Evolutionary conservation across 2,113 vertebrate genomes (phyloP), one percentile per base, ranked within the genome.

Genomic region (Rhynchopsitta pachyrhyncha): DNA sequence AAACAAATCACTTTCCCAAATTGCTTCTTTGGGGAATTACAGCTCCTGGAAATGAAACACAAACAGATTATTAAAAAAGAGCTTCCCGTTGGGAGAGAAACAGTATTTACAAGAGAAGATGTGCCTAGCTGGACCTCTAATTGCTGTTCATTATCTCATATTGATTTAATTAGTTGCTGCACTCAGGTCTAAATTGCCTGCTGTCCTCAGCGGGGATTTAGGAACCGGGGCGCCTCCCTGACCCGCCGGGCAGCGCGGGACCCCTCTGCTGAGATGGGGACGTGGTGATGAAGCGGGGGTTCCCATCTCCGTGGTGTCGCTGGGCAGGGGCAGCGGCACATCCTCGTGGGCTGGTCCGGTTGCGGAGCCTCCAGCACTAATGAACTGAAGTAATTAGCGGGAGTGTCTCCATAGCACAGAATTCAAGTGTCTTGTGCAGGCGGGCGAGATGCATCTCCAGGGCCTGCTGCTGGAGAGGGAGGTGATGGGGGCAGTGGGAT

Each of bases 141-240:
- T 99, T 99, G 99, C 98, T 98, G 98, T 99, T 99, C 99, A 99
- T 99, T 99, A 99, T 99, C 99, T 99, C 98, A 98, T 99, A 99
- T 99, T 99, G 99, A 99, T 99, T 99, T 99, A 99, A 99, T 99
- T 99, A 99, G 98, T 98, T 98, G 98, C 98, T 98, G 98, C 97
- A 98, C 98, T 98, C 98, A 95, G 98, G 98, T 98, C 98, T 98
- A 98, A 98, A 98, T 98, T 98, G 98, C 98, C 98, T 98, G 98
- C 98, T 98, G 98, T 98, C 98, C 98, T 98, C 98, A 98, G 98
- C 98, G 87, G 98, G 98, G 98, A 97, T 94, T 96, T 69, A 68
- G 97, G 88, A 79, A 74, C 96, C 59, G 69, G 96, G 97, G 96
- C 70, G n/a, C 82, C 50, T 90, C 85, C 92, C 60, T 97, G 98